Conservation (phyloP, 2,888 invertebrate species). For the Chromoteleia sp. region DNA sequence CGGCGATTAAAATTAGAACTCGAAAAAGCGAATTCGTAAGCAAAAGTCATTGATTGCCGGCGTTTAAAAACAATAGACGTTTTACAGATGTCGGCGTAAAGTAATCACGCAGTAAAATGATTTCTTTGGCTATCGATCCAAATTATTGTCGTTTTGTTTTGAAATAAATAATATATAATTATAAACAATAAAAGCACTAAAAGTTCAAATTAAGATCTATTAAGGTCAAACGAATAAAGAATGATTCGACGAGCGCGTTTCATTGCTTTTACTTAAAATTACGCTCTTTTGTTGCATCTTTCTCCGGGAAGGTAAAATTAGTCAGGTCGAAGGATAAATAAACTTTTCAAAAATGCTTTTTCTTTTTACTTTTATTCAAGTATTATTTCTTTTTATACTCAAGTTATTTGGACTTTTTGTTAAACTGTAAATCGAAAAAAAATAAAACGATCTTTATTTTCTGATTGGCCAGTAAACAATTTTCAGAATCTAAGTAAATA, state of each 20-base stretch:
- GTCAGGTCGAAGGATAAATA: not conserved
- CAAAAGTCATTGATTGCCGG: too few species aligned
- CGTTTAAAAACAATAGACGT: too few species aligned
- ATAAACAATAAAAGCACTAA: too few species aligned
- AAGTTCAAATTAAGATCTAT: not conserved
- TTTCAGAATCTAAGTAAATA: slow-evolving; percentile 3
- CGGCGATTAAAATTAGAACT: slow-evolving; percentile 7
- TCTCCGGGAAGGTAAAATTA: not conserved
- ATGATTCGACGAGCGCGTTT: slow-evolving; percentile 1
- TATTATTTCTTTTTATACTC: not conserved
- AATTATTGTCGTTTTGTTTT: too few species aligned
- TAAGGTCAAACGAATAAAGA: slow-evolving; percentile 10
- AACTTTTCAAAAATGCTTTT: not conserved
- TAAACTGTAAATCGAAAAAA: not conserved
- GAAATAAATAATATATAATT: too few species aligned
- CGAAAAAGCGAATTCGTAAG: not conserved
- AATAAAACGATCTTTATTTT: slow-evolving; percentile 1
- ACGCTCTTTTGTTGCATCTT: not conserved
- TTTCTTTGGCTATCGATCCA: too few species aligned
- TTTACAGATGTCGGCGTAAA: too few species aligned
- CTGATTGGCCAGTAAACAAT: slow-evolving; percentile 1
- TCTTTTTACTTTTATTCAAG: too few species aligned
- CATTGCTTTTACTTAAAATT: slow-evolving; percentile 16
- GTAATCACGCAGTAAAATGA: too few species aligned
- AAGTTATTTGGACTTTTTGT: not conserved